Percentiles rank a stretch among this genome's conserved stretches.
Evolutionary conservation across 2,113 vertebrate genomes (phyloP).

Genomic region (Aepyceros melampus): DNA sequence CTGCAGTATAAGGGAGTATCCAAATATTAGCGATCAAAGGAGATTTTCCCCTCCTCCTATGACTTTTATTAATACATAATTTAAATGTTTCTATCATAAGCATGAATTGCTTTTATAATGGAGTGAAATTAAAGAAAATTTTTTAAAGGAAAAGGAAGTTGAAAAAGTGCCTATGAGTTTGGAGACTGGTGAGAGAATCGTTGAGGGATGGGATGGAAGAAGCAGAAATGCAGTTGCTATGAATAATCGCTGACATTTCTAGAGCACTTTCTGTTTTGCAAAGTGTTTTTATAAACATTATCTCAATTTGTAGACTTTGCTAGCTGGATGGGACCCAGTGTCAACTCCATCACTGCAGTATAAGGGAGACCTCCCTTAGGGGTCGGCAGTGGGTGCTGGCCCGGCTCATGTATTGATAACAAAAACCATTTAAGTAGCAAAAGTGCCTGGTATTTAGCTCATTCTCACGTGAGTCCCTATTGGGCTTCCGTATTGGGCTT

Average conservation of each 20-base stretch:
- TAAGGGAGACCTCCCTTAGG: not conserved
- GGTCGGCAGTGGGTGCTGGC: not conserved
- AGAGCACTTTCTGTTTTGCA: not conserved
- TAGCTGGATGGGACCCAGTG: not conserved
- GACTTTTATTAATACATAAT: no score
- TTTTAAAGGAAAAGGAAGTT: not conserved
- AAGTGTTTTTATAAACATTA: not conserved
- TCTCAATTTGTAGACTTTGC: not conserved
- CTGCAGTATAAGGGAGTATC: not conserved
- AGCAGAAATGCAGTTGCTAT: not conserved
- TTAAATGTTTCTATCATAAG: no score
- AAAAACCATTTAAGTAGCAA: not conserved
- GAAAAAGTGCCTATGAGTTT: not conserved
- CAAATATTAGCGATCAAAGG: no score
- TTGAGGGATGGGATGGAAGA: not conserved
- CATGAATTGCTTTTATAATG: no score
- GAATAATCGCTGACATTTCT: not conserved
- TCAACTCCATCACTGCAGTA: not conserved
- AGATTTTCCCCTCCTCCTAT: no score
- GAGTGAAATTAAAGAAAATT: no score
- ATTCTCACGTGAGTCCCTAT: not conserved
- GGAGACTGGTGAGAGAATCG: not conserved
- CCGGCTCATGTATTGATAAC: not conserved
- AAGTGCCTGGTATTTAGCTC: not conserved
- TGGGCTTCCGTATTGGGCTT: not conserved